These are phyloP conservation scores for Bombus confusus DNA, from an alignment of 1,140 invertebrate genomes.

Conservation along the genomic window DNA sequence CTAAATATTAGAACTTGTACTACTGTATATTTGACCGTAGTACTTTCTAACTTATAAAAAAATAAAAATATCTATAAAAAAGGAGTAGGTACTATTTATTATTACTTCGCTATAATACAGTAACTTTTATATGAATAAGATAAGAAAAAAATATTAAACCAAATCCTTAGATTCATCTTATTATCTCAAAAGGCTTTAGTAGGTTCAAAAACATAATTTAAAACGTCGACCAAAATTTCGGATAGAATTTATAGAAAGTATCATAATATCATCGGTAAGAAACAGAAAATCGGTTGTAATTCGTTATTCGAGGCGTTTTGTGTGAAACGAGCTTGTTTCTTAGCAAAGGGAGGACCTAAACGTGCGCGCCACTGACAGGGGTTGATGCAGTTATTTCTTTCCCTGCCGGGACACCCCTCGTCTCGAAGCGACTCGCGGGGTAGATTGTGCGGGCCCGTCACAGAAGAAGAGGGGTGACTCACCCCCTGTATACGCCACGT, in stretches of 20 bases:
- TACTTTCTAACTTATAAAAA: no score
- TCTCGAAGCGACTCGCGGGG: conserved; percentile 54
- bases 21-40: no score
- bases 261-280: background rate
- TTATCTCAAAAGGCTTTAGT: background rate
- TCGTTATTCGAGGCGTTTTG: conserved; percentile 20
- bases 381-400: conserved; percentile 68
- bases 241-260: background rate
- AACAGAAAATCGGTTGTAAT: background rate
- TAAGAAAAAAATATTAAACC: no score
- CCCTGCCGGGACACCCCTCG: conserved; percentile 26
- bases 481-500: conserved; percentile 69
- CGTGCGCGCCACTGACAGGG: conserved; percentile 63
- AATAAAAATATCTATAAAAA: no score
- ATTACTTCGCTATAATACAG: no score
- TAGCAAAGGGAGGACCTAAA: conserved; percentile 57
- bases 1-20: no score
- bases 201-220: background rate
- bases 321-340: conserved; percentile 67
- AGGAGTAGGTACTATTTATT: no score
- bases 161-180: no score
- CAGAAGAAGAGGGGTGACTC: conserved; percentile 74
- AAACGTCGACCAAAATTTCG: background rate
- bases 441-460: conserved; percentile 41
- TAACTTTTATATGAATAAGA: no score